Conservation (phyloP, 2,888 invertebrate genomes). For the Drosophila demipolita region DNA sequence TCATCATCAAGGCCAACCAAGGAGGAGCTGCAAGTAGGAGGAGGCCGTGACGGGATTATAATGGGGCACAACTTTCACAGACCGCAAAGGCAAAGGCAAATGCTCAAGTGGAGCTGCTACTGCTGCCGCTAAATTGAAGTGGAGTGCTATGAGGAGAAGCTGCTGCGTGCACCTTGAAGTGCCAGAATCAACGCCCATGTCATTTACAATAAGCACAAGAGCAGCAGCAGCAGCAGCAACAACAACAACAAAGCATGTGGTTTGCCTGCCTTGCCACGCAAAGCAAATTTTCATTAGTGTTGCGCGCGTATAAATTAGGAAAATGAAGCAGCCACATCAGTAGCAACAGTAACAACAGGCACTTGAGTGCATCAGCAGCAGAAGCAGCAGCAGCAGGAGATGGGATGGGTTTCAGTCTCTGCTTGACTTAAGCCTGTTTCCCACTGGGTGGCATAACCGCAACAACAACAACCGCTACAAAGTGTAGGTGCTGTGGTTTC, state of each 20-base stretch:
- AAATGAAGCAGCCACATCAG: conserved; percentile 72
- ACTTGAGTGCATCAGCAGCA: conserved; percentile 68
- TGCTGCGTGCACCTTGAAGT: conserved; percentile 55
- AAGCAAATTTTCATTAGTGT: conserved; percentile 80
- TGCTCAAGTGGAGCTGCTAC: conserved; percentile 52
- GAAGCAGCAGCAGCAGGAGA: conserved; percentile 38
- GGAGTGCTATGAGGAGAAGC: conserved; percentile 18
- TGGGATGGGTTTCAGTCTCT: conserved; percentile 26
- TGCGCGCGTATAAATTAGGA: conserved; percentile 79
- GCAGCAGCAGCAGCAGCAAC: conserved; percentile 23
- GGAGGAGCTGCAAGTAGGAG: conserved; percentile 2
- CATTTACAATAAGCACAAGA: conserved; percentile 55
- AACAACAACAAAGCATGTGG: conserved; percentile 59
- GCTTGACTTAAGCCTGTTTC: conserved; percentile 24
- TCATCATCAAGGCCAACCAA: conserved; percentile 24
- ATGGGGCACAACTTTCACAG: conserved; percentile 37
- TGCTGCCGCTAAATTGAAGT: background rate
- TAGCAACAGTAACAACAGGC: conserved; percentile 43
- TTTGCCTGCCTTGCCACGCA: conserved; percentile 70
- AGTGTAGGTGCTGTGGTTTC: conserved; percentile 63
- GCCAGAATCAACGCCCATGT: conserved; percentile 43
- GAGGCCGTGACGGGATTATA: conserved; percentile 43
- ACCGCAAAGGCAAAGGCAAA: conserved; percentile 30
- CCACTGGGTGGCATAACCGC: conserved; percentile 47
- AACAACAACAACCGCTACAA: conserved; percentile 40